These are phyloP conservation scores for Cetonia aurata DNA, from an alignment of 2,888 invertebrate genomes.

Conservation along the genomic window DNA sequence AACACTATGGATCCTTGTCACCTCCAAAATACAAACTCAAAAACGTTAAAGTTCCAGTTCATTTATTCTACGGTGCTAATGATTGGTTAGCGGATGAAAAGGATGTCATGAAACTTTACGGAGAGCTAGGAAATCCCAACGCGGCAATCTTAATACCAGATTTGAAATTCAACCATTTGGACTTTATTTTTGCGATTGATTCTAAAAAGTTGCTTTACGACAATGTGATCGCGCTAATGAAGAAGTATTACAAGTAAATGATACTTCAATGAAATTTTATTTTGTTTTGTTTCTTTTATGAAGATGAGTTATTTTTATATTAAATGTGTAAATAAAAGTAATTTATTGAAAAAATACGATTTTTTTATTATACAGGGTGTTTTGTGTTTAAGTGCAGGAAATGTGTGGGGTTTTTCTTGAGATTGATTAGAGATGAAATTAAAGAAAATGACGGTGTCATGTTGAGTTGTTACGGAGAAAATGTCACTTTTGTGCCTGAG, in stretches of 20 bases:
- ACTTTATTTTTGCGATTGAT: constrained; percentile 60
- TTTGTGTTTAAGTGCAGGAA: no score
- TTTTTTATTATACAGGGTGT: no score
- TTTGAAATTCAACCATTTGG: constrained; percentile 61
- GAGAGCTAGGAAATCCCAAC: constrained; percentile 52
- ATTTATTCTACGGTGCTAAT: constrained; percentile 50
- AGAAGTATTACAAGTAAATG: not conserved
- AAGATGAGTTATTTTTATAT: not conserved
- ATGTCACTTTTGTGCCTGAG: no score
- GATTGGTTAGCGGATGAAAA: constrained; percentile 51
- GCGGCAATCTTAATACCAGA: constrained; percentile 58
- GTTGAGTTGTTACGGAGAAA: no score
- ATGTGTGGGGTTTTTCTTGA: no score
- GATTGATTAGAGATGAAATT: no score
- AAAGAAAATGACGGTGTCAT: no score
- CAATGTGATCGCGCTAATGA: constrained; percentile 54
- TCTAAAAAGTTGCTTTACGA: constrained; percentile 58
- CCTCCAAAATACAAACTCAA: constrained; percentile 51
- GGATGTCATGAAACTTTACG: constrained; percentile 50
- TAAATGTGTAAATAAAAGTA: no score
- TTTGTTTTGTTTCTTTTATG: not conserved
- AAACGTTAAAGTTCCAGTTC: constrained; percentile 49
- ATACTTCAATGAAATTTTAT: not conserved
- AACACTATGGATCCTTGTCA: constrained; percentile 46
- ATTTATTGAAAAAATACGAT: not conserved